phyloP scores from a whole-genome alignment of 53 echinoderm and acorn worm genomes.

The Actinopyga echinites region DNA sequence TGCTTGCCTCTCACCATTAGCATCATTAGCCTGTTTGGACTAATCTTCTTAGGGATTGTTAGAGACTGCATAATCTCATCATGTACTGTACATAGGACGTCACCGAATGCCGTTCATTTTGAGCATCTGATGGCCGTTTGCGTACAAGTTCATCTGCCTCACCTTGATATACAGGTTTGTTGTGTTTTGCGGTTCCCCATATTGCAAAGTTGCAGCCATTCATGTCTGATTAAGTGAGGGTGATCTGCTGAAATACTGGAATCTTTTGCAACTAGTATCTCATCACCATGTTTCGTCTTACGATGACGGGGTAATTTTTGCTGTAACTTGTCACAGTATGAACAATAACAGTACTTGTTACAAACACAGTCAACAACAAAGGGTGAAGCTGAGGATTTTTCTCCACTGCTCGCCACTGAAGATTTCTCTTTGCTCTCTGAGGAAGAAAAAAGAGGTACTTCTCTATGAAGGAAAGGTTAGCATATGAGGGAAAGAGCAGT shows the following conservation, averaged over 20 bases:
- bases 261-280: neutral
- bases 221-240: neutral
- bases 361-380: neutral
- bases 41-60: neutral
- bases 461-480: no score
- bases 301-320: neutral
- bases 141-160: conserved; percentile 8
- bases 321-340: neutral
- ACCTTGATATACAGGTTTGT: neutral
- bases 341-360: neutral
- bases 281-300: neutral
- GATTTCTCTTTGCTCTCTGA: no score
- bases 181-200: conserved; percentile 21
- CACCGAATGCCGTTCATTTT: neutral
- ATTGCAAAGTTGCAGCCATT: neutral
- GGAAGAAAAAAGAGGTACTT: no score
- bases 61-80: conserved; percentile 16
- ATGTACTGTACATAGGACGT: neutral
- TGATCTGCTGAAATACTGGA: neutral
- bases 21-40: conserved; percentile 5
- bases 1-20: conserved; percentile 51
- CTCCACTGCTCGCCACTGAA: no score
- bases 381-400: neutral
- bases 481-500: no score
- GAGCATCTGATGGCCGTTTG: neutral